phyloP scores from a whole-genome alignment of 2,113 vertebrate species.

The Callorhinus ursinus region DNA sequence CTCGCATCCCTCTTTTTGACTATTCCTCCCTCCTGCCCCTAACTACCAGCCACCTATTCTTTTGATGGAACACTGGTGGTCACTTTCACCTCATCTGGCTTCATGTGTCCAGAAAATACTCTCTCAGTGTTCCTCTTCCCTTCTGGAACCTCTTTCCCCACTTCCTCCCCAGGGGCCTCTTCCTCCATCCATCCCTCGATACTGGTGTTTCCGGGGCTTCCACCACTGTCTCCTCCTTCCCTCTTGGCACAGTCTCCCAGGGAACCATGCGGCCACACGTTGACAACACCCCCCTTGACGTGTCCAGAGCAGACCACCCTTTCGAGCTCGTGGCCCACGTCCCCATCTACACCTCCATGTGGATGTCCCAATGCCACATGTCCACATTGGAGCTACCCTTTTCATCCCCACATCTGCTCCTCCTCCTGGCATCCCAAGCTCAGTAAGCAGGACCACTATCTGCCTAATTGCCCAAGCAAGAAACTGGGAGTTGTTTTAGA shows the following conservation, averaged over 20 bases:
- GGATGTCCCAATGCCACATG: neutral
- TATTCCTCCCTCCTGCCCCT: neutral
- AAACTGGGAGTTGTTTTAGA: slow-evolving; percentile 56
- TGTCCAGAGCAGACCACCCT: neutral
- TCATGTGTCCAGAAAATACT: neutral
- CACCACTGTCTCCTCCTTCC: neutral
- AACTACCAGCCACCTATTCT: neutral
- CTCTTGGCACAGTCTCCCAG: neutral
- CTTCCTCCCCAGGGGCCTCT: neutral
- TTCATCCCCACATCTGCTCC: neutral
- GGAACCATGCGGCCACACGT: neutral
- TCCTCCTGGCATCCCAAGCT: neutral
- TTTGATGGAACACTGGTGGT: neutral
- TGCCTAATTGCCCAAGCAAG: slow-evolving; percentile 26
- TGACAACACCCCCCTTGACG: neutral
- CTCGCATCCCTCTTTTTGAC: neutral
- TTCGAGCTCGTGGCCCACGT: neutral
- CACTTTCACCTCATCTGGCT: neutral
- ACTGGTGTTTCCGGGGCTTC: neutral
- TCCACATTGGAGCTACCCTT: slow-evolving; percentile 3
- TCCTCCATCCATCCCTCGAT: neutral
- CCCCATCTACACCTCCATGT: neutral
- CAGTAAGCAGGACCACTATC: neutral
- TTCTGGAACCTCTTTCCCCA: neutral
- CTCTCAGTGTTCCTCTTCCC: neutral